Conservation (phyloP, 1,140 invertebrate genomes). For the Leucophenga varia region DNA sequence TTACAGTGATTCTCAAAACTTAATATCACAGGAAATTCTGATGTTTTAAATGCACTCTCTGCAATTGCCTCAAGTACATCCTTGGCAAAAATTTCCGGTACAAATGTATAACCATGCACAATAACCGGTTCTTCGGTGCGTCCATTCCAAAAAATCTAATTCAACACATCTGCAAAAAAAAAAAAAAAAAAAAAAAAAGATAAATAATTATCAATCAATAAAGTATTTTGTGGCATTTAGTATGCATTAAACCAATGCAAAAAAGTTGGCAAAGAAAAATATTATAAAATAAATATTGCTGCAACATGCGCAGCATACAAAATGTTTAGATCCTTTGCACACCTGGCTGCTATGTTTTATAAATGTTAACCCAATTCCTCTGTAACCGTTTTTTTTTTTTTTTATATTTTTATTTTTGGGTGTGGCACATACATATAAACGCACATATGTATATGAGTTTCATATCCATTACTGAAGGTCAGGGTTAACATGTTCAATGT, state of each 20-base stretch:
- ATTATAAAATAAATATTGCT: too few species aligned
- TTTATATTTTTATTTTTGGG: too few species aligned
- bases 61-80: slow-evolving; percentile 97
- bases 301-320: too few species aligned
- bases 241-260: too few species aligned
- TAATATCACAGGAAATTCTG: slow-evolving; percentile 92
- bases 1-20: slow-evolving; percentile 99
- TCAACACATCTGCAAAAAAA: slow-evolving; percentile 74
- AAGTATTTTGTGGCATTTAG: too few species aligned
- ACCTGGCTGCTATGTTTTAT: too few species aligned
- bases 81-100: slow-evolving; percentile 91
- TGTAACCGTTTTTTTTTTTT: too few species aligned
- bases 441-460: neutral
- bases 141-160: slow-evolving; percentile 97
- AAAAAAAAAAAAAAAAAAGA: slow-evolving; percentile 22
- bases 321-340: too few species aligned
- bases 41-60: slow-evolving; percentile 97
- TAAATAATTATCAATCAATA: too few species aligned
- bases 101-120: slow-evolving; percentile 96
- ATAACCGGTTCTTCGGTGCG: slow-evolving; percentile 93
- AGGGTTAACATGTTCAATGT: slow-evolving; percentile 15
- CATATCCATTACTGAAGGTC: slow-evolving; percentile 20
- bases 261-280: too few species aligned
- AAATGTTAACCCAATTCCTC: too few species aligned
- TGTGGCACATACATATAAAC: neutral